Percentiles rank a stretch among this genome's conserved stretches.
Evolutionary conservation across 2,888 invertebrate species (phyloP).

Genomic region (Andrena camellia): DNA sequence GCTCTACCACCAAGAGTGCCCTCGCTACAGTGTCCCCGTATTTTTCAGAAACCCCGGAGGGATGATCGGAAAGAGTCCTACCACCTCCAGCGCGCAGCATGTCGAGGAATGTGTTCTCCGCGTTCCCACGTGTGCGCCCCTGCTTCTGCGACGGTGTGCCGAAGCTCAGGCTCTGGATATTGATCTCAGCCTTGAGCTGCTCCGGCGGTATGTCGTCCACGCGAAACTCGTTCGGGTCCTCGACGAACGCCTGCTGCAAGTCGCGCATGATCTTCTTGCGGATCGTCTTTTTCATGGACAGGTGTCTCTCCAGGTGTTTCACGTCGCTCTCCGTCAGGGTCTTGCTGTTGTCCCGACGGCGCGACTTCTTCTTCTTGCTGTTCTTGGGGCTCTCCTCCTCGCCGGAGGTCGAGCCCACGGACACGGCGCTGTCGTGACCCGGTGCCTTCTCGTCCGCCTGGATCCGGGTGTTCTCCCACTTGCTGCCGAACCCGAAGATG

Average conservation of each 20-base stretch:
- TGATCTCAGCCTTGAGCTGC: constrained; percentile 89
- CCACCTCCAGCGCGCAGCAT: constrained; percentile 88
- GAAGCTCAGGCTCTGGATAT: constrained; percentile 89
- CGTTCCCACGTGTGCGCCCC: constrained; percentile 84
- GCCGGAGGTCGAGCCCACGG: constrained; percentile 84
- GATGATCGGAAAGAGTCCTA: background rate
- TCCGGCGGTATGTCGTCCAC: constrained; percentile 90
- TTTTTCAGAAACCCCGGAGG: too few relatives aligned
- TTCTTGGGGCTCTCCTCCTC: constrained; percentile 85
- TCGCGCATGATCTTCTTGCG: constrained; percentile 94
- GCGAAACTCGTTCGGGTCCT: constrained; percentile 90
- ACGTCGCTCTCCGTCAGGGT: constrained; percentile 89
- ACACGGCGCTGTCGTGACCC: constrained; percentile 84
- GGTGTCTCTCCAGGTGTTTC: constrained; percentile 91
- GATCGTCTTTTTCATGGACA: constrained; percentile 95
- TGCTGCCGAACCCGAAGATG: constrained; percentile 89
- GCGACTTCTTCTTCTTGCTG: constrained; percentile 87
- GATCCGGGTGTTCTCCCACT: constrained; percentile 80
- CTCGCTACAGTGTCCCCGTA: background rate
- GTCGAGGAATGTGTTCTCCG: constrained; percentile 89
- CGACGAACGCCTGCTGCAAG: constrained; percentile 91
- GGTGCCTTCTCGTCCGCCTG: constrained; percentile 81
- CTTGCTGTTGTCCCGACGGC: constrained; percentile 90
- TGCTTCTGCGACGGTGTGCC: constrained; percentile 85
- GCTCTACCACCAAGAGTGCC: too few relatives aligned